A percentile compares a stretch with the other conserved stretches of the same genome.
phyloP scores from a whole-genome alignment of 2,888 invertebrate species.

The Tenodera sinensis region DNA sequence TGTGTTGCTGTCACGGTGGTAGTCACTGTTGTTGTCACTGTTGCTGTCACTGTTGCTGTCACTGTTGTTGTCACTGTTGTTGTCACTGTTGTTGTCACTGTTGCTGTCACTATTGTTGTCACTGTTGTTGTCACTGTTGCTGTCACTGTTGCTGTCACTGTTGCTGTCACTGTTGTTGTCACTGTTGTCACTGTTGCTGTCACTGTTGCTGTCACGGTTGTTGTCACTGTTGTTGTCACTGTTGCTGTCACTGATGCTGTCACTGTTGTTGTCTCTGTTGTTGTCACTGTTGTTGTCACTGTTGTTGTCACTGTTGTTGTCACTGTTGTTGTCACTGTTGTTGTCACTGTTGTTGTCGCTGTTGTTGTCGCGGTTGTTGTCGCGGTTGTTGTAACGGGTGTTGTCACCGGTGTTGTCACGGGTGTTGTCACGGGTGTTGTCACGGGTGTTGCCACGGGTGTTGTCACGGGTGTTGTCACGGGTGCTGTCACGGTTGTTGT shows the following conservation, averaged over 20 bases:
- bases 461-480: no score
- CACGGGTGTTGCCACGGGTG: no score
- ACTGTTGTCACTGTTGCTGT: slow-evolving; percentile 11
- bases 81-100: not conserved
- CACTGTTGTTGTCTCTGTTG: not conserved
- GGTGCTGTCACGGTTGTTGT: no score
- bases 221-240: no score
- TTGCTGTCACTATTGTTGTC: no score
- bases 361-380: not conserved
- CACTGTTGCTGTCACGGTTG: slow-evolving; percentile 17
- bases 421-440: no score
- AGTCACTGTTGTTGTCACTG: not conserved
- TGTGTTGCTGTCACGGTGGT: no score
- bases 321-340: not conserved
- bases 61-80: not conserved
- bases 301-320: not conserved
- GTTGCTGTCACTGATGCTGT: no score
- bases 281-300: slow-evolving; percentile 2
- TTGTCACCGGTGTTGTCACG: no score
- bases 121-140: not conserved
- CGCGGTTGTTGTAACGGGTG: not conserved
- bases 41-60: not conserved
- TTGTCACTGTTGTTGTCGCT: not conserved
- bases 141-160: not conserved
- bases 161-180: not conserved